Conservation (phyloP, 2,797 vertebrate species). For the Megaceryle alcyon region DNA sequence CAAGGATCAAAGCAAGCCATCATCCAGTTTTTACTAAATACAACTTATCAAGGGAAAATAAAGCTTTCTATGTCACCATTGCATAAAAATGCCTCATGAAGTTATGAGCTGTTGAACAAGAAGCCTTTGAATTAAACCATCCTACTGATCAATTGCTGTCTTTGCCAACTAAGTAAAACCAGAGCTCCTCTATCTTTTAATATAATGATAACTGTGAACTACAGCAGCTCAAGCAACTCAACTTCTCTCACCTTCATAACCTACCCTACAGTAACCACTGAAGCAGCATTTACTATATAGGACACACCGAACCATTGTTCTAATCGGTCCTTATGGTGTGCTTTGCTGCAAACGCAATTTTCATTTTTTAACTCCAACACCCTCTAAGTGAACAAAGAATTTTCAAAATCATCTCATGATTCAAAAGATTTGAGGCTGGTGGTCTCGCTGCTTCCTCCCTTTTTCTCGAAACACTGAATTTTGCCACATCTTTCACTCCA, state of each 20-base stretch:
- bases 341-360: conserved; percentile 70
- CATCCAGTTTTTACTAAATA: background rate
- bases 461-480: background rate
- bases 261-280: conserved; percentile 44
- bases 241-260: conserved; percentile 59
- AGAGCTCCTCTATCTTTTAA: conserved; percentile 8
- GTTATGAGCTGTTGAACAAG: background rate
- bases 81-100: background rate
- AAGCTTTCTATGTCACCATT: background rate
- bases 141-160: background rate
- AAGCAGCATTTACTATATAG: conserved; percentile 57
- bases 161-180: conserved; percentile 45
- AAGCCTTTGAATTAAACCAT: background rate
- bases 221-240: background rate
- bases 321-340: conserved; percentile 60
- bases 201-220: conserved; percentile 2
- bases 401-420: background rate
- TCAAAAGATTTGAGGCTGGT: background rate
- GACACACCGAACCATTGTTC: conserved; percentile 40
- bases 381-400: conserved; percentile 24
- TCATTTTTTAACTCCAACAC: conserved; percentile 64
- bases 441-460: background rate
- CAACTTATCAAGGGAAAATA: background rate
- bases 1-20: background rate
- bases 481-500: background rate